Percentiles rank a stretch among this genome's conserved stretches.
Conservation (phyloP, 2,113 vertebrate genomes). For the Ornithorhynchus anatinus region DNA sequence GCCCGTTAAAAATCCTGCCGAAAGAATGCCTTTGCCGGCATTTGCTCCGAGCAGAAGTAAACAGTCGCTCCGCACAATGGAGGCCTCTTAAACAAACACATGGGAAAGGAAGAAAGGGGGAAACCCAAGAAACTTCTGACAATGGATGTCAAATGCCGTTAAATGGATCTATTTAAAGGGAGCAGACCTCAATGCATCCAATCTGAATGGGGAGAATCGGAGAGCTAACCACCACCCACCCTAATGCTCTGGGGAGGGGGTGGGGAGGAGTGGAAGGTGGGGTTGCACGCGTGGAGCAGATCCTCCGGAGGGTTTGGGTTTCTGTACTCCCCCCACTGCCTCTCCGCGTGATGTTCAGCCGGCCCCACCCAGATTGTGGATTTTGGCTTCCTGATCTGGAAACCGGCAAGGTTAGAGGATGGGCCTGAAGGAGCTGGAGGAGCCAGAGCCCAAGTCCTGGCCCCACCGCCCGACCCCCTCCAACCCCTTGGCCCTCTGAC, state of each 20-base stretch:
- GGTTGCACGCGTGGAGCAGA: background rate
- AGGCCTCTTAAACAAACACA: conserved; percentile 77
- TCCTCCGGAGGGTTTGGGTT: background rate
- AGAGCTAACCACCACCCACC: background rate
- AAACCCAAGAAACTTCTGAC: conserved; percentile 58
- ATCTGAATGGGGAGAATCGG: conserved; percentile 61
- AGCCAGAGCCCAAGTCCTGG: too few species aligned
- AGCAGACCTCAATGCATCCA: conserved; percentile 49
- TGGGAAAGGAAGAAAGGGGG: conserved; percentile 61
- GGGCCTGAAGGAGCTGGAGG: too few species aligned
- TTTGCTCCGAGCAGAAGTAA: conserved; percentile 68
- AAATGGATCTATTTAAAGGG: conserved; percentile 52
- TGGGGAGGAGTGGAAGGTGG: background rate
- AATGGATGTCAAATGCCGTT: conserved; percentile 57
- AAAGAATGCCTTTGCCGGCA: conserved; percentile 64
- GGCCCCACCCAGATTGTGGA: too few species aligned
- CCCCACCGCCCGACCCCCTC: too few species aligned
- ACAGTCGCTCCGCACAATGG: conserved; percentile 74
- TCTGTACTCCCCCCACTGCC: too few species aligned
- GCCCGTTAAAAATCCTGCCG: conserved; percentile 61
- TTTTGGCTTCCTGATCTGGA: too few species aligned
- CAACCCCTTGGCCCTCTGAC: background rate
- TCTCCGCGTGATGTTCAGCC: too few species aligned
- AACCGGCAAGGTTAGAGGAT: too few species aligned
- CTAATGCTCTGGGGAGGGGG: background rate